These are phyloP conservation scores for Heliconius nattereri DNA, from an alignment of 1,140 invertebrate species.

Conservation along the genomic window DNA sequence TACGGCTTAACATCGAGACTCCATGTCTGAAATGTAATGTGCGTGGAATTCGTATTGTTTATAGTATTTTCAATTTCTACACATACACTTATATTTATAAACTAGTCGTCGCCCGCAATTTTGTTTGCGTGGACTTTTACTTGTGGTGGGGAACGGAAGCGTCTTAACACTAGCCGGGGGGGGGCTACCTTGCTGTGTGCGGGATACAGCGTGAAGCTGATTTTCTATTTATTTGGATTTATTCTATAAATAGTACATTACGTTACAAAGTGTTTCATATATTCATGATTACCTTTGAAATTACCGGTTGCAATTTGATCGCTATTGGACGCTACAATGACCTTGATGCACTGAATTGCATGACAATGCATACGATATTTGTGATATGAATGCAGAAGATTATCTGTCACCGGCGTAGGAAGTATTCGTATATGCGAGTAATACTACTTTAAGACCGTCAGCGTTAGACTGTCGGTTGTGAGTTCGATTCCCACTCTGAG, in stretches of 20 bases:
- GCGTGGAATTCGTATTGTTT: too few relatives aligned
- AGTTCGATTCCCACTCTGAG: too few relatives aligned
- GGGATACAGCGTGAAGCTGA: too few relatives aligned
- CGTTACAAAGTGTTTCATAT: conserved; percentile 8
- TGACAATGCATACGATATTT: conserved; percentile 17
- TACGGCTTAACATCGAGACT: background rate
- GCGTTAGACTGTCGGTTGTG: too few relatives aligned
- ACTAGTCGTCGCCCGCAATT: background rate
- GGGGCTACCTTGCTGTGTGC: too few relatives aligned
- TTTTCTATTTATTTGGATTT: background rate
- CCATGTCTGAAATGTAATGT: background rate
- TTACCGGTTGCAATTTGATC: conserved; percentile 23
- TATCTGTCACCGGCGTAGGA: background rate
- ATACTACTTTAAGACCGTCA: too few relatives aligned
- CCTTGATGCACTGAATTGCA: conserved; percentile 28
- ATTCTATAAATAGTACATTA: background rate
- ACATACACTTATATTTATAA: background rate
- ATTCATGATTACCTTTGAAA: conserved; percentile 13
- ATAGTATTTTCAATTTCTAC: background rate
- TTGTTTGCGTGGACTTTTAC: too few relatives aligned
- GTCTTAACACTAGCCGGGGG: too few relatives aligned
- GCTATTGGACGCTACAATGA: conserved; percentile 22
- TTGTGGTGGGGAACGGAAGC: too few relatives aligned
- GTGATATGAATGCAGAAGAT: conserved; percentile 2
- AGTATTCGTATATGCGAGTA: too few relatives aligned